phyloP scores from a whole-genome alignment of 2,797 vertebrate genomes.

The Tauraco hartlaubi region DNA sequence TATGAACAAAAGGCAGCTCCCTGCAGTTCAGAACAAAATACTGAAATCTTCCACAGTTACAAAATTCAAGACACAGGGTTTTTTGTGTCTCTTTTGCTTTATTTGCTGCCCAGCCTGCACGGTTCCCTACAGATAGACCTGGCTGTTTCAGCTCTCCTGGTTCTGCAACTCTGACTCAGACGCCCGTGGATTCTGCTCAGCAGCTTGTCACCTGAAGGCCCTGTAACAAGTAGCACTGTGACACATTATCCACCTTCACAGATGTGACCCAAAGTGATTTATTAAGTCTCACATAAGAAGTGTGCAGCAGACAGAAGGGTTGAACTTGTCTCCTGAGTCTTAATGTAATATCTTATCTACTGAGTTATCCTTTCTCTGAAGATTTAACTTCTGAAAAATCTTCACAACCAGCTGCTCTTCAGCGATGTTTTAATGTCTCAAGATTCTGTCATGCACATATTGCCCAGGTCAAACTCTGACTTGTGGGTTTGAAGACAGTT shows the following conservation, averaged over 20 bases:
- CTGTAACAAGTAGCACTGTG: neutral
- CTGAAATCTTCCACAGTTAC: neutral
- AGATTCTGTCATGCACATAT: neutral
- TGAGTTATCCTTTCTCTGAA: neutral
- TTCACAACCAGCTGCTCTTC: neutral
- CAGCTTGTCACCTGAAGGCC: neutral
- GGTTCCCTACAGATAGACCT: neutral
- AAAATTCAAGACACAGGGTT: neutral
- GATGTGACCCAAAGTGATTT: neutral
- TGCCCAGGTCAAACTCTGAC: neutral
- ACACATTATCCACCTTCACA: neutral
- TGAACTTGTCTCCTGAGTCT: neutral
- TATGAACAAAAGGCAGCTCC: neutral
- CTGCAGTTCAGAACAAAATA: neutral
- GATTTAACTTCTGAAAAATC: neutral
- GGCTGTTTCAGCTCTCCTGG: neutral
- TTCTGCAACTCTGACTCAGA: neutral
- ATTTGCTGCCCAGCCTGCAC: neutral
- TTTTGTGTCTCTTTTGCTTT: neutral
- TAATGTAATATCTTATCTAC: neutral
- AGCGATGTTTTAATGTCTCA: neutral
- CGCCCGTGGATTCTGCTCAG: neutral
- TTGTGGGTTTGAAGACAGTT: neutral
- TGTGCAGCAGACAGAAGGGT: fast-evolving
- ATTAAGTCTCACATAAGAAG: neutral